Evolutionary conservation across 2,888 invertebrate species (phyloP).

Genomic region (Cheiracanthium punctorium): DNA sequence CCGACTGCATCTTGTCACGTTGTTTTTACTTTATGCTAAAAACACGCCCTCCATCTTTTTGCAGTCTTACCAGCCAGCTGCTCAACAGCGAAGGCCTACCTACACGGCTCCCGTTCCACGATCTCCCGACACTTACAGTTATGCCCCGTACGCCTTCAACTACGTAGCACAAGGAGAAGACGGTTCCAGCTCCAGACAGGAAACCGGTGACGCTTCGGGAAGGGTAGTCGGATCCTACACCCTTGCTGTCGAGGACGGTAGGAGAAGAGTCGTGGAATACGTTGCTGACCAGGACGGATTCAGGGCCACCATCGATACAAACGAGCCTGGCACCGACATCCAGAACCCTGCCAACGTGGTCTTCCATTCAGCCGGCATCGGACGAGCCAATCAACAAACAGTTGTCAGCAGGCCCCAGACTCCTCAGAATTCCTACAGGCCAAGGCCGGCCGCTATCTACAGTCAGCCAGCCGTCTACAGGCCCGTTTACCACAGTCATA

Average conservation of each 20-base stretch:
- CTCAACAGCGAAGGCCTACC: slow-evolving; percentile 47
- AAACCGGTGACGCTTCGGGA: slow-evolving; percentile 57
- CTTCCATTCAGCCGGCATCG: slow-evolving; percentile 53
- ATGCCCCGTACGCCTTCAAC: slow-evolving; percentile 64
- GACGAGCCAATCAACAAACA: not conserved
- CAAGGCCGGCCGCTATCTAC: slow-evolving; percentile 36
- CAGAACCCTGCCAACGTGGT: slow-evolving; percentile 60
- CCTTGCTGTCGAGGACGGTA: slow-evolving; percentile 64
- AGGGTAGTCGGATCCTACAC: slow-evolving; percentile 68
- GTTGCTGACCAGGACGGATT: slow-evolving; percentile 65
- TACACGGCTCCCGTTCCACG: slow-evolving; percentile 34
- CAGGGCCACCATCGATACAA: slow-evolving; percentile 59
- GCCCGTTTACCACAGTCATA: slow-evolving; percentile 27
- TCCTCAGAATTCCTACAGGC: slow-evolving; percentile 36
- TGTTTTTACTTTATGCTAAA: no score
- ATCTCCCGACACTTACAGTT: slow-evolving; percentile 42
- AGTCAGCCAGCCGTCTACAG: slow-evolving; percentile 25
- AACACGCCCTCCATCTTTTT: not conserved
- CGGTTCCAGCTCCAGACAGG: slow-evolving; percentile 66
- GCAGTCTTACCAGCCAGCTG: slow-evolving; percentile 52
- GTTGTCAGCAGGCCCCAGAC: slow-evolving; percentile 15
- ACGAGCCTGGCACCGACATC: slow-evolving; percentile 58
- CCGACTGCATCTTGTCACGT: no score
- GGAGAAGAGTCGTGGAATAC: slow-evolving; percentile 64
- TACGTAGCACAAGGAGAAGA: slow-evolving; percentile 67